phyloP scores from a whole-genome alignment of 2,888 invertebrate species.

The Therioaphis trifolii region DNA sequence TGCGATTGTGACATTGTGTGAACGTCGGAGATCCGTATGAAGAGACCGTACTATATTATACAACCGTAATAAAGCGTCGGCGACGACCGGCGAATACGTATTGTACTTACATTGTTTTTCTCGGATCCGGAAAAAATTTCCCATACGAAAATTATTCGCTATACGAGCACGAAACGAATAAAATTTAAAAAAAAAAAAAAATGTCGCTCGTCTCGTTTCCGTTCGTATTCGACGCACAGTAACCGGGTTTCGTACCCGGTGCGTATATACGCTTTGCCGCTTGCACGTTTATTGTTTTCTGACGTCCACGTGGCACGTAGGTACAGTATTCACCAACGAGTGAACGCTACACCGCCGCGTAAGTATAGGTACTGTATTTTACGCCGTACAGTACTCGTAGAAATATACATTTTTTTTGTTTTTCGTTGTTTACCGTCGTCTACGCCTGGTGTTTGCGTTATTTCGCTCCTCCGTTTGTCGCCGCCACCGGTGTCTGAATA shows the following conservation, averaged over 20 bases:
- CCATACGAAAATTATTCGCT: constrained; percentile 48
- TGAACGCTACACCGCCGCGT: neutral
- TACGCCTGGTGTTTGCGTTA: no score
- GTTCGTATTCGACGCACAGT: constrained; percentile 43
- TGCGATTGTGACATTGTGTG: constrained; percentile 12
- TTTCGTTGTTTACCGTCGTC: neutral
- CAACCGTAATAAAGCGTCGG: neutral
- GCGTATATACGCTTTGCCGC: no score
- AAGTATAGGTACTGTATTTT: neutral
- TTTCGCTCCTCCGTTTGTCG: no score
- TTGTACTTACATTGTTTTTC: neutral
- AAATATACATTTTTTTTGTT: neutral
- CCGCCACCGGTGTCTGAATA: no score
- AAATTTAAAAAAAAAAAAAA: constrained; percentile 43
- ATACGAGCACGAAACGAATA: constrained; percentile 15
- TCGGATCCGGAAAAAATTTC: constrained; percentile 15
- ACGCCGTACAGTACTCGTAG: neutral
- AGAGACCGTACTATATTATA: neutral
- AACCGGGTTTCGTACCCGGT: constrained; percentile 18
- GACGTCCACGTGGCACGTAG: neutral
- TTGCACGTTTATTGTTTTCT: constrained; percentile 17
- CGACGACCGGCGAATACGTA: neutral
- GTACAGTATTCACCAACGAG: no score
- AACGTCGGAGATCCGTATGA: neutral
- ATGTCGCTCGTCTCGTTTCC: constrained; percentile 55